phyloP scores from a whole-genome alignment of 2,113 vertebrate species.

The Corythornis madagascariensis region DNA sequence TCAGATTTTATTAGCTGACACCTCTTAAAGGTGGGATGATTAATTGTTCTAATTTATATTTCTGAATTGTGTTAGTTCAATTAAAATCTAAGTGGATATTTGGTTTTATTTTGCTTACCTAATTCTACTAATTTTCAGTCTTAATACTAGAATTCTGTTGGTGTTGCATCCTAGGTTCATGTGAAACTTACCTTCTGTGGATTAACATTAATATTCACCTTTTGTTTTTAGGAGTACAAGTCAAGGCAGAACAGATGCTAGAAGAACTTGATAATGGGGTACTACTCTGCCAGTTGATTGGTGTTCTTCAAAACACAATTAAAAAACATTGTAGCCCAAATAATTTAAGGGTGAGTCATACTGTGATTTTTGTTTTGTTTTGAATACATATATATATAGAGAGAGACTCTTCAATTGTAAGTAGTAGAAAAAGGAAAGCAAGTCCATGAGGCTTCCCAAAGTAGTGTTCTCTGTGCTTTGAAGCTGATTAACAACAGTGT shows the following conservation, averaged over 20 bases:
- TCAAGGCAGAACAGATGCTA: constrained; percentile 85
- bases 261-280: constrained; percentile 84
- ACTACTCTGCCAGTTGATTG: constrained; percentile 83
- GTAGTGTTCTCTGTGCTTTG: background rate
- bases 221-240: constrained; percentile 72
- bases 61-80: background rate
- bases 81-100: background rate
- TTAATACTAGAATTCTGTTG: background rate
- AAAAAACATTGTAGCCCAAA: constrained; percentile 76
- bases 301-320: constrained; percentile 86
- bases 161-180: background rate
- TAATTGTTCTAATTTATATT: background rate
- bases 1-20: background rate
- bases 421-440: background rate
- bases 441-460: background rate
- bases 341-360: constrained; percentile 79
- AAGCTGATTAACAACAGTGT: background rate
- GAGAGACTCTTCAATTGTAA: background rate
- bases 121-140: background rate
- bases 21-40: background rate
- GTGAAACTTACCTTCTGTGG: background rate
- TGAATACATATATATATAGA: background rate
- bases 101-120: background rate
- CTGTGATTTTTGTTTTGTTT: background rate
- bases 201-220: background rate